Base-by-base conservation (phyloP, 1,140 invertebrate species). In the Penaeus vannamei region DNA sequence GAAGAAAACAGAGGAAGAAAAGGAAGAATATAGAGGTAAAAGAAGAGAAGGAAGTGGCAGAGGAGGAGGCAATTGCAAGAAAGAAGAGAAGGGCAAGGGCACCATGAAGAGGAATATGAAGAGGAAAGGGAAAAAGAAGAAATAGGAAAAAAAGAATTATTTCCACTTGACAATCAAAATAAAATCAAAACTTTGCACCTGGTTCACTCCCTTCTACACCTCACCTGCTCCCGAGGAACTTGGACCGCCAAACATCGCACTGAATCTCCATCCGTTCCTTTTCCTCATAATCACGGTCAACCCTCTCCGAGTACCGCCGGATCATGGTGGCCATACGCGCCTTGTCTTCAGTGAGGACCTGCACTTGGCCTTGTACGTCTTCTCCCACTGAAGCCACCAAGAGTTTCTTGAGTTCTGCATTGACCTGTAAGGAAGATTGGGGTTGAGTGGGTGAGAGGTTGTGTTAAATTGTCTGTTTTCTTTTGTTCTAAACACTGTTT, bases 221-320 rank as follows among this genome's bases (percentile, higher is more conserved):
- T 85, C 93, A 96, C 96, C 96, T 98, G 94, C 97, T 97, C 36
- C 97, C 97, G 91, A 98, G 94, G 93, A 98, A 99, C 95, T 98
- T 98, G 92, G 97, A 98, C 90, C 97, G 95, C 97, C 97, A 98
- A 85, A 98, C 97, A 94, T 99, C 97, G 93, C 97, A 98, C 92
- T 98, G 97, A 5, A 97, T 97, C 42, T 97, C 96, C 36, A 98
- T 93, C 94, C 96, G 97, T 93, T 98, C 98, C 5, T 97, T 96
- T 94, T 98, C 97, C 93, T 98, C 97, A 93, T 97, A 96, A 93
- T 98, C 97, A 1, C 96, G 96, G 77, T 95, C 96, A 66, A 98
- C 94, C 93, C 97, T 95, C 93, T 97, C 95, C 19, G 96, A 96
- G 72, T 97, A 98, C 91, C 96, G 96, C 0, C 97, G 93, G 64